These are phyloP conservation scores for Microhierax caerulescens DNA, from an alignment of 2,797 vertebrate genomes.

Conservation along the genomic window DNA sequence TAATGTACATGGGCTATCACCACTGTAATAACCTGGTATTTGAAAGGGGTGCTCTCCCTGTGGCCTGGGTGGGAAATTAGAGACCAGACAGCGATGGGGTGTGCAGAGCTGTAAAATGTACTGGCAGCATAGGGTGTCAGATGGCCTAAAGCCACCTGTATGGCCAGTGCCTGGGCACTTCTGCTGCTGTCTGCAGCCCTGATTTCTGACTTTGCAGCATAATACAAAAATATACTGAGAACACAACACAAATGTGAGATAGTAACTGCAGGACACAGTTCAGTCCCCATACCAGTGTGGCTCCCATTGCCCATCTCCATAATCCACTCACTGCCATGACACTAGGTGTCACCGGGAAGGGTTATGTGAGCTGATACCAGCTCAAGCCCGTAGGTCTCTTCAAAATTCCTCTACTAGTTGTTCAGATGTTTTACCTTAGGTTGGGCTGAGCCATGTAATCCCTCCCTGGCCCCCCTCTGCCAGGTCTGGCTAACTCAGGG, in stretches of 20 bases:
- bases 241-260: not conserved
- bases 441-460: not conserved
- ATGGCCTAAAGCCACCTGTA: not conserved
- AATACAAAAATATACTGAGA: not conserved
- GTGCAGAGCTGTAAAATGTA: not conserved
- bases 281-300: not conserved
- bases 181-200: not conserved
- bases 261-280: not conserved
- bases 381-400: not conserved
- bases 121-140: not conserved
- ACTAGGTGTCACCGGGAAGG: fast-evolving
- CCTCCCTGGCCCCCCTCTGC: not conserved
- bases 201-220: not conserved
- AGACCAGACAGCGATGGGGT: not conserved
- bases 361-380: not conserved
- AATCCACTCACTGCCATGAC: fast-evolving
- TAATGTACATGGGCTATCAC: not conserved
- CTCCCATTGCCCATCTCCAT: not conserved
- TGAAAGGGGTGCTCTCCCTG: not conserved
- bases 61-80: not conserved
- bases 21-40: not conserved
- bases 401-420: not conserved
- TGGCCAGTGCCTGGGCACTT: not conserved
- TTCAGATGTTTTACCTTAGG: not conserved
- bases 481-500: not conserved